Evolutionary conservation across 2,113 vertebrate species (phyloP).

Genomic region (Saimiri boliviensis): DNA sequence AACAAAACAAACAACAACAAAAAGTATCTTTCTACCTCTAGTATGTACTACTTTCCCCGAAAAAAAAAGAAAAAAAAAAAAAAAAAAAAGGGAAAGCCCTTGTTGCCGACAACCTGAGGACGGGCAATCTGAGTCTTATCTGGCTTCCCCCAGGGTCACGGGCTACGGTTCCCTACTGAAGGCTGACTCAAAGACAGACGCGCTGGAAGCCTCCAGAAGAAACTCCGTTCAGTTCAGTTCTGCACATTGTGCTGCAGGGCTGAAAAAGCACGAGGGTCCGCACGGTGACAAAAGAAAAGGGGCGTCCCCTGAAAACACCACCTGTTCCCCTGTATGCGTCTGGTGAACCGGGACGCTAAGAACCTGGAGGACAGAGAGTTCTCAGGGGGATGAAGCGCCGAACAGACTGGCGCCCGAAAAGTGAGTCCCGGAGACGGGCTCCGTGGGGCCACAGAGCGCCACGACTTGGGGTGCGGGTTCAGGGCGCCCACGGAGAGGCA

Average conservation of each 20-base stretch:
- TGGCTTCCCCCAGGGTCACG: not conserved
- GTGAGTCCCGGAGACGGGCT: fast-evolving
- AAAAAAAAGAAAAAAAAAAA: not conserved
- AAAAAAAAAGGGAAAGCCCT: not conserved
- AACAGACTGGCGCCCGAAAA: too few relatives aligned
- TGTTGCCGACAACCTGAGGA: not conserved
- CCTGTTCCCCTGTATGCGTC: not conserved
- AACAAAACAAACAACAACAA: too few relatives aligned
- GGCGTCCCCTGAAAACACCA: not conserved
- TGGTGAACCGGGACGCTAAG: not conserved
- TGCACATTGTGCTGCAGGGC: fast-evolving
- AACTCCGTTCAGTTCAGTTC: not conserved
- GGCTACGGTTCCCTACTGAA: not conserved
- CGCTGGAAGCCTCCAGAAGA: not conserved
- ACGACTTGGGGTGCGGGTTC: fast-evolving
- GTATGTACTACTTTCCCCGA: not conserved
- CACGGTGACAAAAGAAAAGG: not conserved
- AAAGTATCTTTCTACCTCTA: not conserved
- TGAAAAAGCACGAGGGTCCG: too few relatives aligned
- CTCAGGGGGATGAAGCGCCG: not conserved
- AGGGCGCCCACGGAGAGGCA: fast-evolving
- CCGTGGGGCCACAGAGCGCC: fast-evolving
- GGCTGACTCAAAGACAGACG: not conserved
- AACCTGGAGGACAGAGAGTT: not conserved
- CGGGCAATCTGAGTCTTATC: not conserved